Evolutionary conservation across 2,888 invertebrate genomes (phyloP).

Genomic region (Andrena fulva): DNA sequence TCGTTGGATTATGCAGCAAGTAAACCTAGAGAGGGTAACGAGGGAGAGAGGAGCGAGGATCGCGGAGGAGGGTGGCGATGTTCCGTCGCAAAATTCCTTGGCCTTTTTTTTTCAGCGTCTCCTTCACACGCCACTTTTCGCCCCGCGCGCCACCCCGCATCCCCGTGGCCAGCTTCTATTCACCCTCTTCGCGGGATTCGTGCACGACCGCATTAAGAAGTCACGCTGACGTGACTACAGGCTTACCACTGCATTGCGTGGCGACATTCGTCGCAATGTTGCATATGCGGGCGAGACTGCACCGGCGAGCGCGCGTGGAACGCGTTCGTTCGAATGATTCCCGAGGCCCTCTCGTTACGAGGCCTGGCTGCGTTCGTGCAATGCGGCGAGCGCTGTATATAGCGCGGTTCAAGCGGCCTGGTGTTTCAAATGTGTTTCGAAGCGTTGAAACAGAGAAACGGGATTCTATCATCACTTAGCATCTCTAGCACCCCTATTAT

Average conservation of each 20-base stretch:
- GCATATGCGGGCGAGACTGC: constrained; percentile 62
- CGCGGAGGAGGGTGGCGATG: background rate
- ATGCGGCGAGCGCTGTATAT: background rate
- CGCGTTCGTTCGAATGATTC: background rate
- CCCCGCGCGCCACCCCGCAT: background rate
- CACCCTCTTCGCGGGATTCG: constrained; percentile 12
- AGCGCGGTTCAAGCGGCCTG: background rate
- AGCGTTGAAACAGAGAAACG: background rate
- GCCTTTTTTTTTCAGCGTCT: background rate
- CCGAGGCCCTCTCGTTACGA: background rate
- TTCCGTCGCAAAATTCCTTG: background rate
- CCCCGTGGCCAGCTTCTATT: background rate
- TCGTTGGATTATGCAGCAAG: background rate
- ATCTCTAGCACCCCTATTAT: too few species aligned
- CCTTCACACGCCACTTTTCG: background rate
- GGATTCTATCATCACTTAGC: too few species aligned
- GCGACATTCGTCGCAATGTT: constrained; percentile 66
- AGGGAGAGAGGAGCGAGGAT: background rate
- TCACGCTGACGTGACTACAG: constrained; percentile 53
- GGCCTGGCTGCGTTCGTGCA: constrained; percentile 11
- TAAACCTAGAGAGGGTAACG: background rate
- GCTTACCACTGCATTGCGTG: constrained; percentile 72
- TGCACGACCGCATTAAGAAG: constrained; percentile 34
- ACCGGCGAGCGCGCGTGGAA: constrained; percentile 31
- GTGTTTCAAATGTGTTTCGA: background rate